phyloP scores from a whole-genome alignment of 1,140 invertebrate species.

The Pachyrhynchus sulphureomaculatus region DNA sequence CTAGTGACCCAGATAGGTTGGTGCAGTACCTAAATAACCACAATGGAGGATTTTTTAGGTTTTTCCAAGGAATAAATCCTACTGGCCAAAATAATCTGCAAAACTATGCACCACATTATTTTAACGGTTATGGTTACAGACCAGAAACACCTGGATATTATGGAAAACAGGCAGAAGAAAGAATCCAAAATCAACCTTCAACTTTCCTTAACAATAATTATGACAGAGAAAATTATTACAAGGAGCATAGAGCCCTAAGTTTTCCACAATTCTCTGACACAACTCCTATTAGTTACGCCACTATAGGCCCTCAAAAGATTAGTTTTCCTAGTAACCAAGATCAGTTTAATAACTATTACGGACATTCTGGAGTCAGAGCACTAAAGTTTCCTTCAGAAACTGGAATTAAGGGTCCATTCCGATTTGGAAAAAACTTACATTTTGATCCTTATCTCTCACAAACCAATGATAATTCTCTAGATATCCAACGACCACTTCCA shows the following conservation, averaged over 20 bases:
- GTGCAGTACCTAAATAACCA: constrained; percentile 82
- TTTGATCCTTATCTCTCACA: constrained; percentile 8
- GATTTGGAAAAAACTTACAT: constrained; percentile 30
- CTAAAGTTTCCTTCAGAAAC: constrained; percentile 29
- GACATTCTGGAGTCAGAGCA: not conserved
- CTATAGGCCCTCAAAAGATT: not conserved
- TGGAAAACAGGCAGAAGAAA: constrained; percentile 26
- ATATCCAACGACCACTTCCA: constrained; percentile 40
- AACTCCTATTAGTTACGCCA: not conserved
- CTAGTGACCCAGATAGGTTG: constrained; percentile 67
- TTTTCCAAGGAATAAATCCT: constrained; percentile 59
- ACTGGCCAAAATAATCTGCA: not conserved
- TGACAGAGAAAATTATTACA: not conserved
- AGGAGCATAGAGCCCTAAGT: not conserved
- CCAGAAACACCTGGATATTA: not conserved
- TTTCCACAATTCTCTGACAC: not conserved
- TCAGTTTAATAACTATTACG: not conserved
- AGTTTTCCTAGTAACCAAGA: not conserved
- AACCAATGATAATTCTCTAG: constrained; percentile 27
- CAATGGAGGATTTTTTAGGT: constrained; percentile 81
- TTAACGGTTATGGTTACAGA: constrained; percentile 11
- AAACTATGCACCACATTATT: constrained; percentile 25
- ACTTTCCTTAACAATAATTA: not conserved
- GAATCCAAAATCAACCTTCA: constrained; percentile 35
- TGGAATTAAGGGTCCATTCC: constrained; percentile 11